Evolutionary conservation across 2,797 vertebrate species (phyloP).

Genomic region (Taeniopygia guttata): DNA sequence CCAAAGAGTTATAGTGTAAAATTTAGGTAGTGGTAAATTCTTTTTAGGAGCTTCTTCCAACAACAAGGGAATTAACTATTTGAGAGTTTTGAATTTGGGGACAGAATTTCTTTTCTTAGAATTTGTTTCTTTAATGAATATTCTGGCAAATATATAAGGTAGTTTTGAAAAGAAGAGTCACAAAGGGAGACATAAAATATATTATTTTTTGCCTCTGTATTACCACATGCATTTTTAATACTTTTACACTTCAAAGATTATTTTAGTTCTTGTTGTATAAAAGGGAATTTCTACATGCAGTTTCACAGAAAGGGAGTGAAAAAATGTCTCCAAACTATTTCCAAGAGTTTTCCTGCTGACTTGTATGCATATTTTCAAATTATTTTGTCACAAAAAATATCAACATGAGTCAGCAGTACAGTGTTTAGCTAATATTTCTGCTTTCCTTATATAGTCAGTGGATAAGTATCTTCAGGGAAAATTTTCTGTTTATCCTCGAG

Average conservation of each 20-base stretch:
- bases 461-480: not conserved
- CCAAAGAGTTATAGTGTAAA: not conserved
- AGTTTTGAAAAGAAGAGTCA: not conserved
- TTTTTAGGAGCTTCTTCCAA: not conserved
- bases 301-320: not conserved
- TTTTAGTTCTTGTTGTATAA: not conserved
- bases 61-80: not conserved
- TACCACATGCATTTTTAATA: not conserved
- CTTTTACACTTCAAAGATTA: not conserved
- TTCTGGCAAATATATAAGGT: not conserved
- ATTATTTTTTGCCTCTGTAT: not conserved
- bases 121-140: not conserved
- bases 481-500: conserved; percentile 1
- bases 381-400: not conserved
- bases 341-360: not conserved
- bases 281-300: not conserved
- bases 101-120: not conserved
- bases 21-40: rapidly evolving
- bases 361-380: not conserved
- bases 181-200: not conserved
- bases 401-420: not conserved
- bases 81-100: not conserved
- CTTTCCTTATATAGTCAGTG: not conserved
- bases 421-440: not conserved
- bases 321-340: not conserved